Conservation (phyloP, 2,113 vertebrate genomes). For the Mustela lutreola region DNA sequence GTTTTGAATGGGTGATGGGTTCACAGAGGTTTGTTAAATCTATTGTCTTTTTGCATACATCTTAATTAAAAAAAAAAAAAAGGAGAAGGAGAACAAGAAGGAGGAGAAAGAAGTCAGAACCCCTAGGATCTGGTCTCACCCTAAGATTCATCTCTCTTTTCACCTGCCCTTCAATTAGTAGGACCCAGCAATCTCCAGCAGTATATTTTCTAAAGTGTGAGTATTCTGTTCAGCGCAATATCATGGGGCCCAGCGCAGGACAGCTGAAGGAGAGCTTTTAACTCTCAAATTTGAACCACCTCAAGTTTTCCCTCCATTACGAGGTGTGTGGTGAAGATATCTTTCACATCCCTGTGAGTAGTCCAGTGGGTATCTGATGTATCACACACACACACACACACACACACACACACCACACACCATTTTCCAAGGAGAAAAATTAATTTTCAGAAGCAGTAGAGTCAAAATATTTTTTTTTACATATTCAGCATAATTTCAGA, state of each 20-base stretch:
- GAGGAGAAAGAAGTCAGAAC: not conserved
- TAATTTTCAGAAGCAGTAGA: slow-evolving; percentile 17
- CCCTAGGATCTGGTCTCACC: not conserved
- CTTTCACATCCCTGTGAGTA: not conserved
- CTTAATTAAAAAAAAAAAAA: not conserved
- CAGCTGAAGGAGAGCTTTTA: not conserved
- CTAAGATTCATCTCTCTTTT: not conserved
- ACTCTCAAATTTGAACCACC: not conserved
- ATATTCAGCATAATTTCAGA: slow-evolving; percentile 3
- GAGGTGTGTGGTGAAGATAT: not conserved
- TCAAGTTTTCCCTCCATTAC: not conserved
- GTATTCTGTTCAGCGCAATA: not conserved
- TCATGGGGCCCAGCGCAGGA: not conserved
- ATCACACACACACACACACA: not conserved
- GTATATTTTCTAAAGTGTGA: not conserved
- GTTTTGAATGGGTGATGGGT: not conserved
- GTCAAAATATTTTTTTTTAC: slow-evolving; percentile 13
- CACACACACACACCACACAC: too few relatives aligned
- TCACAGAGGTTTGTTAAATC: not conserved
- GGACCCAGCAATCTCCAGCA: not conserved
- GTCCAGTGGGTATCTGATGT: too few relatives aligned
- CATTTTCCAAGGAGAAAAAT: not conserved
- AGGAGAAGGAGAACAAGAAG: not conserved
- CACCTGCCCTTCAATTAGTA: not conserved
- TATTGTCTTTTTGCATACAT: not conserved